phyloP scores from a whole-genome alignment of 2,888 invertebrate species.

The Zele albiditarsus region DNA sequence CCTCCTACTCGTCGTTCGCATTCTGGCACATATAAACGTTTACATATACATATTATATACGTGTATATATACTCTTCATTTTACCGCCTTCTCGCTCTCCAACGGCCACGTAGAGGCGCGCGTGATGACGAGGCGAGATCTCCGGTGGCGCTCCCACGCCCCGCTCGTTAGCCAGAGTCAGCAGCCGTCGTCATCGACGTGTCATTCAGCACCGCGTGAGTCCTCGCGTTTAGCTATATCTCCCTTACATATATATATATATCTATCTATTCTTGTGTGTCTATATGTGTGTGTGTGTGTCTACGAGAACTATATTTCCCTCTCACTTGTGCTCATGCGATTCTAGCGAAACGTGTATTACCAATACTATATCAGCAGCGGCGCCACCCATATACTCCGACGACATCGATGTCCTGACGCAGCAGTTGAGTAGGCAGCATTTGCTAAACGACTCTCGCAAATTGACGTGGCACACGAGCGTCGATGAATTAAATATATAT shows the following conservation, averaged over 20 bases:
- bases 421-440: constrained; percentile 54
- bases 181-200: constrained; percentile 73
- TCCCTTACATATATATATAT: too few relatives aligned
- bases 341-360: constrained; percentile 15
- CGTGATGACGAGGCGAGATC: constrained; percentile 72
- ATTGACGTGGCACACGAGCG: constrained; percentile 60
- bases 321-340: constrained; percentile 41
- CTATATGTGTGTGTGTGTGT: constrained; percentile 26
- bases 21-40: constrained; percentile 41
- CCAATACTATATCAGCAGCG: constrained; percentile 43
- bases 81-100: constrained; percentile 17
- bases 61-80: background rate
- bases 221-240: constrained; percentile 52
- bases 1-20: constrained; percentile 41
- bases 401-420: constrained; percentile 64
- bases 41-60: constrained; percentile 25
- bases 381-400: constrained; percentile 28
- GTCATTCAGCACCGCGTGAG: constrained; percentile 68
- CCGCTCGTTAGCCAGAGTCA: constrained; percentile 72
- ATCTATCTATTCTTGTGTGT: too few relatives aligned
- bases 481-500: constrained; percentile 14
- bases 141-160: constrained; percentile 64
- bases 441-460: constrained; percentile 58
- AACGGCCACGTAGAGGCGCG: constrained; percentile 45
- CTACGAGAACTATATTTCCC: constrained; percentile 21